A percentile compares a stretch with the other conserved stretches of the same genome.
Evolutionary conservation across 2,113 vertebrate species (phyloP).

Genomic region (Gavialis gangeticus): DNA sequence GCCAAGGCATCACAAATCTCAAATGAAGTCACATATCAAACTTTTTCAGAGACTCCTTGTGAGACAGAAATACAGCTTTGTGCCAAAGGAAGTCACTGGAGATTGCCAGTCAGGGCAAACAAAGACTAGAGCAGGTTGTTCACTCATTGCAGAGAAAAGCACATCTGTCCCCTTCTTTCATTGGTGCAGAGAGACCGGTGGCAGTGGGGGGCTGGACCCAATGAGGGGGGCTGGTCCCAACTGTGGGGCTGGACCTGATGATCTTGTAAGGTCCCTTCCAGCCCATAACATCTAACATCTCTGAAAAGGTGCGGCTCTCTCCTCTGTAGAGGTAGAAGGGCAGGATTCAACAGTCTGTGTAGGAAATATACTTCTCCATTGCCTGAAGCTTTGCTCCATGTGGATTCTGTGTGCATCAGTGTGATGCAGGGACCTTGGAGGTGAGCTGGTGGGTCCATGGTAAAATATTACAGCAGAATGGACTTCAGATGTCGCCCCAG

Average conservation of each 20-base stretch:
- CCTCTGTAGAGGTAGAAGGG: background rate
- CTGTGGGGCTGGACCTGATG: too few relatives aligned
- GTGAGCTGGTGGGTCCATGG: background rate
- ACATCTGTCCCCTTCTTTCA: background rate
- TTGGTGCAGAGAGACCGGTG: background rate
- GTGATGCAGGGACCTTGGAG: background rate
- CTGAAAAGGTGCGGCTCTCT: fast-evolving
- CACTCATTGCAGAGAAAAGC: background rate
- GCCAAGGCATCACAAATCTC: background rate
- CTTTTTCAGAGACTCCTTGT: constrained; percentile 20
- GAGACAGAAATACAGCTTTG: background rate
- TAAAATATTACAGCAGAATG: background rate
- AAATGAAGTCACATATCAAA: constrained; percentile 41
- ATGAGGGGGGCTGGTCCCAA: too few relatives aligned
- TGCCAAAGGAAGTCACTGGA: constrained; percentile 13
- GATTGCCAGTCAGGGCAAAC: background rate
- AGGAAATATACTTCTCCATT: background rate
- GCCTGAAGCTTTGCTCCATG: background rate
- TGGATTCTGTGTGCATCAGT: background rate
- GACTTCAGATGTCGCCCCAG: background rate
- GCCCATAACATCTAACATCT: too few relatives aligned
- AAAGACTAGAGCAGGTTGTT: background rate
- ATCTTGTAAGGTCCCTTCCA: too few relatives aligned
- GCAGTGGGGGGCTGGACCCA: background rate
- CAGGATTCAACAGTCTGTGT: background rate